These are phyloP conservation scores for Uromys caudimaculatus DNA, from an alignment of 2,797 vertebrate genomes.

Conservation along the genomic window DNA sequence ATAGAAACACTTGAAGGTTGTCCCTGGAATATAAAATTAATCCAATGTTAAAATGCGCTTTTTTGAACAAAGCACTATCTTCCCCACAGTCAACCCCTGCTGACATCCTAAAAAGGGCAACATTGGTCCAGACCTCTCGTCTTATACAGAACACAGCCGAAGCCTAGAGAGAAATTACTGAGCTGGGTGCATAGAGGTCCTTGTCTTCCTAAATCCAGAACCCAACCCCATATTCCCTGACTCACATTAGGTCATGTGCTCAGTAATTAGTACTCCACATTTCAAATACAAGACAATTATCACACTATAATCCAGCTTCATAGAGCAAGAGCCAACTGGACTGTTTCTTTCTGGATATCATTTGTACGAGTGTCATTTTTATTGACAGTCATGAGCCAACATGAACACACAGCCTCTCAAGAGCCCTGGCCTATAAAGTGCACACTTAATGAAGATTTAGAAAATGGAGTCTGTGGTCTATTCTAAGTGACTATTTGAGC, in stretches of 20 bases:
- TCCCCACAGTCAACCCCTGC: no score
- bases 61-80: background rate
- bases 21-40: background rate
- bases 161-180: background rate
- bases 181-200: background rate
- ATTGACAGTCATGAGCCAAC: background rate
- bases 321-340: background rate
- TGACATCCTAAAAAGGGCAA: background rate
- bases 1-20: background rate
- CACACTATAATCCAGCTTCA: background rate
- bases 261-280: background rate
- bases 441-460: background rate
- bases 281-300: background rate
- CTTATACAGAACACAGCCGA: fast-evolving
- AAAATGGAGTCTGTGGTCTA: background rate
- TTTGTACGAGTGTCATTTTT: background rate
- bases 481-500: no score
- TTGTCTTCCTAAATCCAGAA: background rate
- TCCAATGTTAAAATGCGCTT: background rate
- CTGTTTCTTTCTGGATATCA: background rate
- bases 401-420: background rate
- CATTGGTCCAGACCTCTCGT: background rate
- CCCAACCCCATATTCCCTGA: fast-evolving
- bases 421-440: background rate
- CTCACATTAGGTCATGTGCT: background rate